Conservation (phyloP, 2,888 invertebrate genomes). For the Lepidochitona cinerea region DNA sequence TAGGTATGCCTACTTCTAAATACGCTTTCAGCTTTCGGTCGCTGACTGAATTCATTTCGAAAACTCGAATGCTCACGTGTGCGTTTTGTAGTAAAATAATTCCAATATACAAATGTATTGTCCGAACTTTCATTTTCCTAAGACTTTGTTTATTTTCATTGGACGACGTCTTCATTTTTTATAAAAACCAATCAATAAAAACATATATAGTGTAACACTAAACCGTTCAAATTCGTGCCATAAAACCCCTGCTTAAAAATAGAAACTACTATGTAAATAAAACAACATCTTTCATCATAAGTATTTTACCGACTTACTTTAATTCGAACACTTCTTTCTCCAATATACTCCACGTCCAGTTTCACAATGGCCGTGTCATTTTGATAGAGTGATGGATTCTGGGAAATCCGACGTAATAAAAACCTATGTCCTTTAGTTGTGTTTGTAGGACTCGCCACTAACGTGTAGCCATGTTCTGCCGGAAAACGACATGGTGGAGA, state of each 20-base stretch:
- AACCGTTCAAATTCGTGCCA: too few species aligned
- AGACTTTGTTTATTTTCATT: too few species aligned
- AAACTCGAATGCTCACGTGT: background rate
- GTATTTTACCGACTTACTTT: background rate
- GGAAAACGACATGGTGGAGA: background rate
- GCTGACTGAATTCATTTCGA: too few species aligned
- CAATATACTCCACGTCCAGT: background rate
- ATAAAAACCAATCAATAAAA: too few species aligned
- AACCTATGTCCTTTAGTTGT: background rate
- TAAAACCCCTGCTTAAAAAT: too few species aligned
- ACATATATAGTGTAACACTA: too few species aligned
- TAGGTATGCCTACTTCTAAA: background rate
- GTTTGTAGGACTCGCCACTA: background rate
- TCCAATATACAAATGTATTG: too few species aligned
- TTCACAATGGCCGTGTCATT: background rate
- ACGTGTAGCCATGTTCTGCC: background rate
- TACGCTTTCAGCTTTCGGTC: too few species aligned
- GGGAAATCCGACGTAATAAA: background rate
- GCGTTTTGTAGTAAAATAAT: background rate
- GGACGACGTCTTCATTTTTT: too few species aligned
- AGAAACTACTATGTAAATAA: too few species aligned
- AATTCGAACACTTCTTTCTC: background rate
- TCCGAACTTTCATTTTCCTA: too few species aligned
- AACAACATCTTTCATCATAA: background rate
- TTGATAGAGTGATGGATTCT: background rate